Evolutionary conservation across 1,140 invertebrate genomes (phyloP), one percentile per base, ranked within the genome.

Genomic region (Drosophila burlai): DNA sequence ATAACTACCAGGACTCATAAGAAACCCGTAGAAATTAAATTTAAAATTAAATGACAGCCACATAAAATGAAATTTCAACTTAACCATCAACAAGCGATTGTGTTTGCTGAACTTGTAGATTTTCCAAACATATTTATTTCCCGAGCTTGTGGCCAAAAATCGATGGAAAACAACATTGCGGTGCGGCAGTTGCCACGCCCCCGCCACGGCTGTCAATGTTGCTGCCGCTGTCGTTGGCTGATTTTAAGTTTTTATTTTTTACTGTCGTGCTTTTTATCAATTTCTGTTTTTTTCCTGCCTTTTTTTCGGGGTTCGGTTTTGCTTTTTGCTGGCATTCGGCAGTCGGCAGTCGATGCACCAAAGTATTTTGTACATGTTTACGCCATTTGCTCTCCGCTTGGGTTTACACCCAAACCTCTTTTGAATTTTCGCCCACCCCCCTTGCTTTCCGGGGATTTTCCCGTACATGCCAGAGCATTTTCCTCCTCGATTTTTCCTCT

Each of bases 351-450:
- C 54, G 61, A 64, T 68, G 74, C 76, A 67, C 67, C 84, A 87
- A 87, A 80, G 84, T 87, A 87, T 87, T 87, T 87, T 87, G 84
- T 89, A 89, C 84, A 87, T 89, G 84, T 87, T 89, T 87, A 87
- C 76, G 84, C 80, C 84, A 87, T 83, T 80, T 81, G 76, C 64
- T 50, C 81, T 61, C 10, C 64, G 47, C 61, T 52, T 34, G 43
- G 18, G 18, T 21, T 45, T 49, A 36, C n/a, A 10, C 18, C n/a
- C 43, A 57, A n/a, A 45, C 18, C 55, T 46, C 42, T 15, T 58
- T 36, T 71, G 63, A 68, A 38, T 47, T 76, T 69, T 45, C 42
- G 15, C 15, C 34, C 24, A 15, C 26, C 26, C 24, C 26, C 26
- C 10, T 10, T 55, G 52, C 52, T 24, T 18, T 34, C 21, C 4